Conservation (phyloP, 2,113 vertebrate genomes). For the Sylvia atricapilla region DNA sequence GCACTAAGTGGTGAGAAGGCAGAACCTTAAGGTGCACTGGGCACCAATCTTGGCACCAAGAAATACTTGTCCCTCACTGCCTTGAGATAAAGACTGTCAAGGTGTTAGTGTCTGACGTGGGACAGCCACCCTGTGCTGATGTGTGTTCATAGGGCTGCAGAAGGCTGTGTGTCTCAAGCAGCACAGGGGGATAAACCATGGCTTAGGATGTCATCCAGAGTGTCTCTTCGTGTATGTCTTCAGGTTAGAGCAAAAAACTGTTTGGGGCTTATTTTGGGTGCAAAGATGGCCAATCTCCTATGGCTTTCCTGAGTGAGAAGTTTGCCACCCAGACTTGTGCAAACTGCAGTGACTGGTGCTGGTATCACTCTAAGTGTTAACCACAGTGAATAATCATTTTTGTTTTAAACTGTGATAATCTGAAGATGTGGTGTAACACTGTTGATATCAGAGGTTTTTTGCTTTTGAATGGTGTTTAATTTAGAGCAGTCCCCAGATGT, state of each 20-base stretch:
- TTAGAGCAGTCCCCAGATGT: neutral
- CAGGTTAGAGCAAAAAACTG: neutral
- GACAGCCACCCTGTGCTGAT: neutral
- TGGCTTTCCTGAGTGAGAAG: neutral
- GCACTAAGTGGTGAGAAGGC: neutral
- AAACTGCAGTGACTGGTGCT: neutral
- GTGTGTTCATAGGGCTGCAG: fast-evolving
- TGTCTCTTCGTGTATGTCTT: fast-evolving
- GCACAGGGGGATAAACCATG: neutral
- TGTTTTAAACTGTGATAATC: neutral
- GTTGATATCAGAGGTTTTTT: neutral
- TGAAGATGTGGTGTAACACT: neutral
- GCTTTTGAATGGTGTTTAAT: neutral
- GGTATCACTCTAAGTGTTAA: neutral
- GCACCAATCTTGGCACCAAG: neutral
- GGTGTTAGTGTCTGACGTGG: neutral
- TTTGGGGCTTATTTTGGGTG: neutral
- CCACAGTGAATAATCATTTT: neutral
- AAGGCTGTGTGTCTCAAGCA: neutral
- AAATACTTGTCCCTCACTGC: neutral
- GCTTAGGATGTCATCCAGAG: neutral
- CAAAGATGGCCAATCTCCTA: neutral
- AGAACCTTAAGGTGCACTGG: neutral
- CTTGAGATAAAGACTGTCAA: neutral
- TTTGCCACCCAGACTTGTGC: neutral